Conservation (phyloP, 2,113 vertebrate species). For the Thalassarche chlororhynchos region DNA sequence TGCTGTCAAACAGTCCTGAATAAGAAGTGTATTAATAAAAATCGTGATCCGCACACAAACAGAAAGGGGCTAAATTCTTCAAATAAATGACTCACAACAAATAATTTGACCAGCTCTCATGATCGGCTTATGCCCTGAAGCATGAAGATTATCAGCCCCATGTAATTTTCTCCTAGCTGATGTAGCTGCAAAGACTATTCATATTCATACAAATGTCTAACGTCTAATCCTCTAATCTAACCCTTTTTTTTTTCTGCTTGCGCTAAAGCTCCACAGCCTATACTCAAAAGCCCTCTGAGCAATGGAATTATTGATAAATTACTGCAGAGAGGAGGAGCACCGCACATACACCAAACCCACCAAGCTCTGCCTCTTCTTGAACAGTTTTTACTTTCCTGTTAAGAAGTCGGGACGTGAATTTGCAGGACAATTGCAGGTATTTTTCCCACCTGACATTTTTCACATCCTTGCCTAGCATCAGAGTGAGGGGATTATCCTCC, state of each 20-base stretch:
- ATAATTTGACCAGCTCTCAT: conserved; percentile 50
- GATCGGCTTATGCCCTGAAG: conserved; percentile 51
- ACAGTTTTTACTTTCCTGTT: not conserved
- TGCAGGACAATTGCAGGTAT: not conserved
- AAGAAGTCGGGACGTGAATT: not conserved
- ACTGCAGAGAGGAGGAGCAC: conserved; percentile 13
- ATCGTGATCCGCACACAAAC: not conserved
- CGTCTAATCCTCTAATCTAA: conserved; percentile 41
- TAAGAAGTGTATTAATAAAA: not conserved
- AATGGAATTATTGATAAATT: conserved; percentile 22
- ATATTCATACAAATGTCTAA: conserved; percentile 63
- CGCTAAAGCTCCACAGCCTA: not conserved
- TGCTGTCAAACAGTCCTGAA: not conserved
- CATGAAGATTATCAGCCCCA: conserved; percentile 64
- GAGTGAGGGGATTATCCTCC: not conserved
- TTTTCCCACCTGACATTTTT: not conserved
- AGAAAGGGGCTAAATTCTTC: conserved; percentile 32
- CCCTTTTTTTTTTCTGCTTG: not conserved
- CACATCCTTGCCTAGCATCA: not conserved
- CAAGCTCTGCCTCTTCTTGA: not conserved
- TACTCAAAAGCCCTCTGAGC: conserved; percentile 23
- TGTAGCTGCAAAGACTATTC: conserved; percentile 61
- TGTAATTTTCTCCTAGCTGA: conserved; percentile 61
- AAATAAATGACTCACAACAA: conserved; percentile 54
- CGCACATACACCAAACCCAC: not conserved